A percentile compares a stretch with the other conserved stretches of the same genome.
Evolutionary conservation across 2,888 invertebrate genomes (phyloP).

Genomic region (Drosophila pullipes): DNA sequence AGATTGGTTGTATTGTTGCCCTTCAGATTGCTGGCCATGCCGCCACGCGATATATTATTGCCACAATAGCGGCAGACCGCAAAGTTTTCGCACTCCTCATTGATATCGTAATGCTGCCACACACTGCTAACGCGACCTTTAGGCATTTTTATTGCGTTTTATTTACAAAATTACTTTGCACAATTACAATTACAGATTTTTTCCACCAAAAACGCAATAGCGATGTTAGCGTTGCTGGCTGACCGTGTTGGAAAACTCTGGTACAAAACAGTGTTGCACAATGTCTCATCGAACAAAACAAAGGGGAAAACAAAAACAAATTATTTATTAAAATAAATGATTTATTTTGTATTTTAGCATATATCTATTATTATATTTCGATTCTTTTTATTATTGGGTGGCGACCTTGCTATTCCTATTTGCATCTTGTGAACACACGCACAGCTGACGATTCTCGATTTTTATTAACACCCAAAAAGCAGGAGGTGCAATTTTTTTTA

Average conservation of each 20-base stretch:
- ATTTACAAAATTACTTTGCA: conserved; percentile 23
- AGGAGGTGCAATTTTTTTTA: not conserved
- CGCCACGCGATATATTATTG: conserved; percentile 74
- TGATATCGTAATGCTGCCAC: conserved; percentile 72
- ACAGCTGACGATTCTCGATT: conserved; percentile 17
- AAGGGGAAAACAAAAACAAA: conserved; percentile 27
- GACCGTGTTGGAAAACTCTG: conserved; percentile 50
- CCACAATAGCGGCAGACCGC: conserved; percentile 73
- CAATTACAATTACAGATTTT: conserved; percentile 27
- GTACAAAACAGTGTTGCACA: conserved; percentile 45
- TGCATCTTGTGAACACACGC: conserved; percentile 1
- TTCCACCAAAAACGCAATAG: conserved; percentile 59
- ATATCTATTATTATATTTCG: not conserved
- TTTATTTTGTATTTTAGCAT: not conserved
- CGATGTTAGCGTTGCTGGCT: conserved; percentile 70
- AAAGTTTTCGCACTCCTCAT: conserved; percentile 71
- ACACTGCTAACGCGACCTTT: conserved; percentile 71
- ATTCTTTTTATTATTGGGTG: not conserved
- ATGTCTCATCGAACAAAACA: conserved; percentile 33
- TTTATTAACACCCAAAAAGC: not conserved
- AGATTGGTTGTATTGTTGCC: conserved; percentile 71
- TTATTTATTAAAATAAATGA: not conserved
- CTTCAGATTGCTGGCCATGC: conserved; percentile 73
- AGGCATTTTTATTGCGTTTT: conserved; percentile 54
- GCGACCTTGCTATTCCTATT: not conserved